Percentiles rank a stretch among this genome's conserved stretches.
phyloP scores from a whole-genome alignment of 2,113 vertebrate genomes.

The Hypanus sabinus region DNA sequence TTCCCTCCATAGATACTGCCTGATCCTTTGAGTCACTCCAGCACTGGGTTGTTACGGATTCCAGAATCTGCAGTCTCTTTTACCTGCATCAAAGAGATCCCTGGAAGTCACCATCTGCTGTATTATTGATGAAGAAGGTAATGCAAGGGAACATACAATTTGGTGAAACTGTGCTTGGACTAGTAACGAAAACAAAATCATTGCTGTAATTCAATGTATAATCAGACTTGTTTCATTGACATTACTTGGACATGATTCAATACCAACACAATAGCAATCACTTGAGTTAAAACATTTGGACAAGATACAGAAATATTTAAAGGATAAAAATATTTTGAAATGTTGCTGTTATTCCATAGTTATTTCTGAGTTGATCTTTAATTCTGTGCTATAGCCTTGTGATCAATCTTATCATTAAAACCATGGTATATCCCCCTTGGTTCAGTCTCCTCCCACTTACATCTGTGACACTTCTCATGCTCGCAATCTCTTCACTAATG shows the following conservation, averaged over 20 bases:
- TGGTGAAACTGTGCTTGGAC: not conserved
- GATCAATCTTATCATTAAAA: not conserved
- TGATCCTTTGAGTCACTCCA: too few relatives aligned
- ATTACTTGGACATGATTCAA: not conserved
- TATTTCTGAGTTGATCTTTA: not conserved
- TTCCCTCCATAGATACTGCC: too few relatives aligned
- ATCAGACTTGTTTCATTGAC: not conserved
- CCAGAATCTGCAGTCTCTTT: too few relatives aligned
- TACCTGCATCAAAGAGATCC: too few relatives aligned
- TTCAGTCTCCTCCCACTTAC: too few relatives aligned
- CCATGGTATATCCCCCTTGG: not conserved
- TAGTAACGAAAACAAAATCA: not conserved
- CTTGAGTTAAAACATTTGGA: not conserved
- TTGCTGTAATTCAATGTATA: not conserved
- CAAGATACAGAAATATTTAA: not conserved
- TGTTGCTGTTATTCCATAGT: not conserved
- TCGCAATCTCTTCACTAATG: too few relatives aligned
- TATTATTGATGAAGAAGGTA: not conserved
- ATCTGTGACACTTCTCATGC: too few relatives aligned
- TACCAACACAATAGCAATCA: not conserved
- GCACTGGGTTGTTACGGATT: too few relatives aligned
- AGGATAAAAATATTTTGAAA: not conserved
- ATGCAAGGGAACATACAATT: not conserved
- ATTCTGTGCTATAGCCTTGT: not conserved
- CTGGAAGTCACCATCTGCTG: not conserved